Evolutionary conservation across 2,113 vertebrate genomes (phyloP), one percentile per base, ranked within the genome.

Genomic region (Nycticorax nycticorax): DNA sequence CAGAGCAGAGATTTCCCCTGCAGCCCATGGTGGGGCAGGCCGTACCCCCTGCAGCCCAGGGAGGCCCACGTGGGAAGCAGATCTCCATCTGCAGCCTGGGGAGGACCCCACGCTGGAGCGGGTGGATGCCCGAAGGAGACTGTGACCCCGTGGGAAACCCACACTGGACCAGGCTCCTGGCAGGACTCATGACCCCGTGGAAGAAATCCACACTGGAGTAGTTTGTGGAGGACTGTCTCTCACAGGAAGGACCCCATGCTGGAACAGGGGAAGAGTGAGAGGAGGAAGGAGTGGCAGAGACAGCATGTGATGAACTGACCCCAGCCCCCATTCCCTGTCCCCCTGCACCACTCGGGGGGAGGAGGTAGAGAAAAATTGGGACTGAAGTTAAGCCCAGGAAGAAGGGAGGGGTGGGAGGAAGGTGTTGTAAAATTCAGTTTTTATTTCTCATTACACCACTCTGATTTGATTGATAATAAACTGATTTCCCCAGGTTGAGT

Each of bases 321-420:
- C 3, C 23, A 63, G 4, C 7, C 4, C 19, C 3, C 5, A 1
- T 50, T 74, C 32, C 8, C 22, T 1, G 0, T 62, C 23, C 57
- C 21, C 33, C 59, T 62, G 9, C 10, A 10, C 12, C 6, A 7
- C n/a, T 45, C 3, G 7, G 12, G 23, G 5, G 5, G 6, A n/a
- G 3, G 8, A 62, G 6, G 27, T 8, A 15, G 20, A 57, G 6
- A 59, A 59, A 15, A 23, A 10, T 23, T 5, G 1, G 33, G 57
- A 15, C 21, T n/a, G 3, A 59, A 23, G 57, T 23, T 59, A 6
- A 59, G 6, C 33, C 21, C 4, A 4, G 33, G 56, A 59, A 59
- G 33, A 59, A n/a, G 21, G 13, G 56, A 59, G 33, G 21, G 33
- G 6, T n/a, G 14, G 33, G 33, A 41, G 21, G 21, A 59, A 59